These are phyloP conservation scores for Drosophila monieri DNA, from an alignment of 2,888 invertebrate genomes.

Conservation along the genomic window DNA sequence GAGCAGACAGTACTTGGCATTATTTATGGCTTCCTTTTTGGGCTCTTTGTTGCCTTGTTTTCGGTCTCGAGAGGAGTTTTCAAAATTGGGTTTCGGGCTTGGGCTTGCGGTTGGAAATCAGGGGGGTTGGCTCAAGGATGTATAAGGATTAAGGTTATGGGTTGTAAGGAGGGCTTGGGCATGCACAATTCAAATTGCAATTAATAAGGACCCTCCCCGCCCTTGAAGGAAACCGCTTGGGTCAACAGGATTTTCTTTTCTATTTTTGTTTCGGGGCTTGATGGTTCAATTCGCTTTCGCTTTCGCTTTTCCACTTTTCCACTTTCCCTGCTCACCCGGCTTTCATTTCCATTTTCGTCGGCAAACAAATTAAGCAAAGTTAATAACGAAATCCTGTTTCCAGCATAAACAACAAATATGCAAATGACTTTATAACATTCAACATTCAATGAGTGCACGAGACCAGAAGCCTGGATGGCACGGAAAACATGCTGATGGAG, in stretches of 20 bases:
- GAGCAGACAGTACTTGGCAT: conserved; percentile 61
- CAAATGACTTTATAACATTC: conserved; percentile 70
- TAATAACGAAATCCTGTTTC: conserved; percentile 77
- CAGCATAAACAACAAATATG: conserved; percentile 76
- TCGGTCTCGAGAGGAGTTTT: conserved; percentile 34
- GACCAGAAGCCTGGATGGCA: conserved; percentile 12
- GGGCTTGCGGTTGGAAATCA: conserved; percentile 10
- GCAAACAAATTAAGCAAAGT: conserved; percentile 78
- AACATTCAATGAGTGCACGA: conserved; percentile 34
- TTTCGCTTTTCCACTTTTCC: conserved; percentile 25
- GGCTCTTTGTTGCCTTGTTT: conserved; percentile 21
- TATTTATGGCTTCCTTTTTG: conserved; percentile 58
- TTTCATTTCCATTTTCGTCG: conserved; percentile 41
- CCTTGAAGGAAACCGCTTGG: conserved; percentile 59
- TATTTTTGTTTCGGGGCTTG: conserved; percentile 12
- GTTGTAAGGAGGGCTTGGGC: conserved; percentile 9
- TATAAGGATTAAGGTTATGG: background rate
- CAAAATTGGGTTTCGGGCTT: conserved; percentile 16
- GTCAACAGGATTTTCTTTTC: conserved; percentile 63
- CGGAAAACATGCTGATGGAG: conserved; percentile 53
- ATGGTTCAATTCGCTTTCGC: conserved; percentile 56
- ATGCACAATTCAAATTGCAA: conserved; percentile 52
- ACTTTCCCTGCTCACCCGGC: background rate
- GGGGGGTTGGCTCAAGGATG: background rate
- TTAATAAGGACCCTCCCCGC: conserved; percentile 45